Base-by-base conservation (phyloP, 1,140 invertebrate species). In the Idris sp. region DNA sequence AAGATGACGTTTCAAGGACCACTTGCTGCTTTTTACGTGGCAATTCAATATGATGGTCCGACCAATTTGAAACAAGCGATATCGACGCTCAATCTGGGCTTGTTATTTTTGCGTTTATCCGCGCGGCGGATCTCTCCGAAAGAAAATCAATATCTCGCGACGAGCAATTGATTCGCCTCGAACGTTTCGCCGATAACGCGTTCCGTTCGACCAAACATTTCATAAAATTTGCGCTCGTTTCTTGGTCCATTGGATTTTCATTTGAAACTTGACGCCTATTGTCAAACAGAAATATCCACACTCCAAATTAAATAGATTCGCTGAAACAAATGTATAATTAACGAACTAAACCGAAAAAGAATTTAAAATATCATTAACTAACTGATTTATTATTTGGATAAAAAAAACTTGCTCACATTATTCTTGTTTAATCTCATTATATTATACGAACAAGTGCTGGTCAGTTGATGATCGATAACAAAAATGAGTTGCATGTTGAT, bases 41-140 rank as follows among this genome's bases (percentile, higher is more conserved):
- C 74, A 54, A 82, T 82, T 82, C 79, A 79, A 82, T 82, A 81
- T 82, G 78, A 81, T 78, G 80, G 72, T 9, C 76, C 18, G 62
- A 51, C 72, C 64, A 26, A 44, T 61, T 65, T 53, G 56, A 68
- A 78, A 75, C 64, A 72, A 62, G 13, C 49, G 43, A 74, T 78
- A 78, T 74, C 59, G 48, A 62, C 64, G 41, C 61, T 62, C 61
- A 76, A 75, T 75, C 71, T 54, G 48, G 35, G 15, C 46, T 41
- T 65, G 44, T 65, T 73, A 61, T 59, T 73, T 65, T 48, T 59
- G 44, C 38, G 31, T 61, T 54, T 54, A 46, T 54, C 67, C 22
- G 28, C 18, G 28, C 48, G 8, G 10, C 36, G 28, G 28, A 49
- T 58, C 53, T 48, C 25, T 31, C 1, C 11, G 11, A 44, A 43